These are phyloP conservation scores for Dipodomys stephensi DNA, from an alignment of 2,113 vertebrate species.

Conservation along the genomic window DNA sequence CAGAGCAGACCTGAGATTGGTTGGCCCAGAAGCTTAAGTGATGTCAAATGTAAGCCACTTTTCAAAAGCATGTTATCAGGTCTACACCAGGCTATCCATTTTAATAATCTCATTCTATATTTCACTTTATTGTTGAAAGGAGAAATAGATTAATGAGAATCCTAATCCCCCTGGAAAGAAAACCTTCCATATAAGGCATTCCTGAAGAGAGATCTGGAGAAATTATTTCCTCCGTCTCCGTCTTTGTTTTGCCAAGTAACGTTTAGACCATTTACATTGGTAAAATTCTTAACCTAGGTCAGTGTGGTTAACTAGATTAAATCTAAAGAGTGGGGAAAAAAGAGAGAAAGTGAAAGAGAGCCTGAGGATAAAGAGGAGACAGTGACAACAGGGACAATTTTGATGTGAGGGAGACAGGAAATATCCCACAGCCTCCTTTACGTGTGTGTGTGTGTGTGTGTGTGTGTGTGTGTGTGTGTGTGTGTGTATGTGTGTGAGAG, in stretches of 20 bases:
- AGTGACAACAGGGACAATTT: background rate
- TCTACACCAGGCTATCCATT: slow-evolving; percentile 85
- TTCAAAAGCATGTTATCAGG: slow-evolving; percentile 83
- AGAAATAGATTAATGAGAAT: slow-evolving; percentile 86
- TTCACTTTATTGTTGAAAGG: slow-evolving; percentile 87
- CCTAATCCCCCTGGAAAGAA: slow-evolving; percentile 83
- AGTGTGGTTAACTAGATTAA: slow-evolving; percentile 80
- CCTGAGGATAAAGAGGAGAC: background rate
- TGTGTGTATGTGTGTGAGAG: background rate
- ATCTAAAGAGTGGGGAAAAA: slow-evolving; percentile 46
- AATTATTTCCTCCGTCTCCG: slow-evolving; percentile 73
- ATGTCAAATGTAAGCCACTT: slow-evolving; percentile 86
- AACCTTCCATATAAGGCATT: slow-evolving; percentile 83
- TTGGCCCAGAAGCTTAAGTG: slow-evolving; percentile 80
- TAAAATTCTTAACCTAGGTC: slow-evolving; percentile 84
- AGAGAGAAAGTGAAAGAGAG: background rate
- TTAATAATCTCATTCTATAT: slow-evolving; percentile 87
- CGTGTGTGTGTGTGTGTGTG: background rate
- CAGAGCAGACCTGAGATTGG: slow-evolving; percentile 75
- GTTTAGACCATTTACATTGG: slow-evolving; percentile 82
- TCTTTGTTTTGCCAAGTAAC: slow-evolving; percentile 84
- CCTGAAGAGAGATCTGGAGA: slow-evolving; percentile 81
- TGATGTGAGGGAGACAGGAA: background rate
- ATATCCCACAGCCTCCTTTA: background rate
- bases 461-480: background rate